phyloP scores from a whole-genome alignment of 2,797 vertebrate genomes.

The Chiroxiphia lanceolata region DNA sequence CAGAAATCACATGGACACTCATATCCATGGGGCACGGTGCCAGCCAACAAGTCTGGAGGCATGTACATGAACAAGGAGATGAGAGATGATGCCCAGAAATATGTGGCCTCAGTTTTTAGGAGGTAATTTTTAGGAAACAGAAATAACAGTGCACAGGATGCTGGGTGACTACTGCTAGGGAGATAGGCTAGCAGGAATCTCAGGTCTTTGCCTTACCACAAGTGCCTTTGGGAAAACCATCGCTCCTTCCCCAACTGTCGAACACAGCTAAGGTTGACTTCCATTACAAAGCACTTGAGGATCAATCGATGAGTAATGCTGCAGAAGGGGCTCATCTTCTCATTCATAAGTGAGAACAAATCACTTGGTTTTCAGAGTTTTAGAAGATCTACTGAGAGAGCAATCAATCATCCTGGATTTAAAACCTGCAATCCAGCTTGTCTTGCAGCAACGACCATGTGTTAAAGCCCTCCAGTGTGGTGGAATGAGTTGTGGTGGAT shows the following conservation, averaged over 20 bases:
- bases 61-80: fast-evolving
- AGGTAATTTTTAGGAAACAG: not conserved
- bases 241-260: not conserved
- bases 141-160: not conserved
- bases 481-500: not conserved
- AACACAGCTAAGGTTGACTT: not conserved
- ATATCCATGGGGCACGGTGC: fast-evolving
- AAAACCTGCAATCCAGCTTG: not conserved
- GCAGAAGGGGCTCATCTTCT: not conserved
- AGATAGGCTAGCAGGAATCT: not conserved
- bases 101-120: not conserved
- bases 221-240: not conserved
- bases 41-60: not conserved
- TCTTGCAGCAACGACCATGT: not conserved
- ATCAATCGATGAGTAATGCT: not conserved
- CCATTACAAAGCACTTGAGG: not conserved
- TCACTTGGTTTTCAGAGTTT: not conserved
- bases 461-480: not conserved
- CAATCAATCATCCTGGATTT: not conserved
- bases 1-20: not conserved
- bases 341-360: not conserved
- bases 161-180: not conserved
- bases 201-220: not conserved
- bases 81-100: not conserved
- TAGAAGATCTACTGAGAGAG: not conserved